These are phyloP conservation scores for Lagopus leucura DNA, from an alignment of 2,113 vertebrate species.

Conservation along the genomic window DNA sequence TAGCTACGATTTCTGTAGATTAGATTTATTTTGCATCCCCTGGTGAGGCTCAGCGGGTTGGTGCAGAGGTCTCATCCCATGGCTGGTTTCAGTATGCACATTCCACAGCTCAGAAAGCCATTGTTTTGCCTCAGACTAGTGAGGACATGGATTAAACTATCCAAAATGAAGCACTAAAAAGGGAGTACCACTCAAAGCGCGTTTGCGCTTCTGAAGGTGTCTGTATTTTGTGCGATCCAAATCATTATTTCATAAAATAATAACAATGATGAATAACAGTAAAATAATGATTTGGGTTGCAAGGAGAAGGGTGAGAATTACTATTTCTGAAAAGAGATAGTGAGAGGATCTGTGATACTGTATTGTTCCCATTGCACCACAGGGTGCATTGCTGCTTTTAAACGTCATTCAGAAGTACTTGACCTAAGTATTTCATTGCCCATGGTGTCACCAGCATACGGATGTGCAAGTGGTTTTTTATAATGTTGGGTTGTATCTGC, in stretches of 20 bases:
- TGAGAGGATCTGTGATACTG: accelerated
- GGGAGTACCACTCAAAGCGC: background rate
- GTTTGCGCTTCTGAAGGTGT: background rate
- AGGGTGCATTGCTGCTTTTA: background rate
- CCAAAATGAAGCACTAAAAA: background rate
- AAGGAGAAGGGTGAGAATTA: background rate
- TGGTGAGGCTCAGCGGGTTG: background rate
- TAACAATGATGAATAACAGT: too few relatives aligned
- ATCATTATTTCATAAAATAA: background rate
- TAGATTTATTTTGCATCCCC: background rate
- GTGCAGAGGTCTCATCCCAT: background rate
- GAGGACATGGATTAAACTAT: background rate
- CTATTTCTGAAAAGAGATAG: background rate
- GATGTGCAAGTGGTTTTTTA: background rate
- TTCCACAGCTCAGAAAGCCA: background rate
- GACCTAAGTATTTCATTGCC: background rate
- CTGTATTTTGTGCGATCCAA: background rate
- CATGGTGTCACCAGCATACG: accelerated
- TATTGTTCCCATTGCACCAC: background rate
- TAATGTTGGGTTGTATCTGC: background rate
- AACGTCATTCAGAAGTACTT: background rate
- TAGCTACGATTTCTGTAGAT: background rate
- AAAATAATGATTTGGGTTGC: too few relatives aligned
- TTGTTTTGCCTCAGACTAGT: conserved; percentile 13
- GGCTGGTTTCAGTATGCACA: background rate